A percentile compares a stretch with the other conserved stretches of the same genome.
These are phyloP conservation scores for Paracentrotus lividus DNA, from an alignment of 53 echinoderm and acorn worm species.

Conservation along the genomic window DNA sequence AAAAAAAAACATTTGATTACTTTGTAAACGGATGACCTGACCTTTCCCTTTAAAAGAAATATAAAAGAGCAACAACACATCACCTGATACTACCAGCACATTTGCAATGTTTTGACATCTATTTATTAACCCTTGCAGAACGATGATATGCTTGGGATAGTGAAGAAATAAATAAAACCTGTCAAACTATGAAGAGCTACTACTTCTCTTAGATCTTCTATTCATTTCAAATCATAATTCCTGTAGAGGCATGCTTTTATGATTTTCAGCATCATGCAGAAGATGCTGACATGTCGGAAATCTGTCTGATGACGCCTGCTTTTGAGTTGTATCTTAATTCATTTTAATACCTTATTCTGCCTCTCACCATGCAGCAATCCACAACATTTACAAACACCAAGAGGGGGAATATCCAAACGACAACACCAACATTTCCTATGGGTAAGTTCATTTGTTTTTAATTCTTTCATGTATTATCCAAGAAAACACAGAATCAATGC, in stretches of 20 bases:
- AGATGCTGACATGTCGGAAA: not conserved
- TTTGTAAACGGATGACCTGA: too few relatives aligned
- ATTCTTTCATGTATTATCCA: too few relatives aligned
- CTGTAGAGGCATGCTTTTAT: not conserved
- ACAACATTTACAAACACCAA: constrained; percentile 90
- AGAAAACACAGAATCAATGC: too few relatives aligned
- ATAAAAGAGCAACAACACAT: not conserved
- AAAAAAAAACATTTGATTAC: too few relatives aligned
- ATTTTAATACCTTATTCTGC: not conserved
- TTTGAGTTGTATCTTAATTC: not conserved
- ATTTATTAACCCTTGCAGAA: constrained; percentile 1
- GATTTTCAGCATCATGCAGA: not conserved
- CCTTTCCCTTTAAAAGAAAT: not conserved
- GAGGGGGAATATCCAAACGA: constrained; percentile 88
- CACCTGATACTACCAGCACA: not conserved
- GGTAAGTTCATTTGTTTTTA: constrained; percentile 79
- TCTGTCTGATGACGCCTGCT: not conserved
- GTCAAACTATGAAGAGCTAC: not conserved
- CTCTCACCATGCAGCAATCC: constrained; percentile 73
- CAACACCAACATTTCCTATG: constrained; percentile 87
- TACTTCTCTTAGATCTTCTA: not conserved
- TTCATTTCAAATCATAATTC: not conserved
- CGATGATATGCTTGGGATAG: not conserved
- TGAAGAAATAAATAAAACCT: not conserved
- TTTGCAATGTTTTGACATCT: not conserved